Evolutionary conservation across 2,113 vertebrate species (phyloP), one percentile per base, ranked within the genome.

Genomic region (Spheniscus mendiculus): DNA sequence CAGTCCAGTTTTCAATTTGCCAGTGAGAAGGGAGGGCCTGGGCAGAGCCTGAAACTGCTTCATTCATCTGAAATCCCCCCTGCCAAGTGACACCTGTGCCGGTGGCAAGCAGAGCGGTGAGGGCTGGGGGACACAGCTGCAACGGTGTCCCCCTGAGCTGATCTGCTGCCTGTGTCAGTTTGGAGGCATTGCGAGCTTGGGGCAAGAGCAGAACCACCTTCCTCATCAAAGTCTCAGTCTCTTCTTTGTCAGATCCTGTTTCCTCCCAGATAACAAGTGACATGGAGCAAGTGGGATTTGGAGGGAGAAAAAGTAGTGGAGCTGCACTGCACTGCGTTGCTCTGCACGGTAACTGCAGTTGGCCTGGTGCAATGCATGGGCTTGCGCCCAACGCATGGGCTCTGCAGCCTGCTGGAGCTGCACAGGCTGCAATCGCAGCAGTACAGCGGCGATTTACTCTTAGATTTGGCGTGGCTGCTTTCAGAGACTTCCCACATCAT

Each of bases 141-240:
- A 40, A 12, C 5, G 2, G 58, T 69, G 58, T 72, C 70, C 29
- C 62, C 36, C 38, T 58, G 22, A 72, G 78, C 16, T 71, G 22
- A 25, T 74, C 42, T 55, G 47, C 29, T 66, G 42, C 34, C 55
- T 49, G 3, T 49, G 11, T 53, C 38, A 83, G 20, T 69, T 58
- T 53, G 38, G 58, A 87, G 21, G 21, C 9, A 0, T 53, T 67
- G 52, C n/a, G 52, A 87, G 19, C 7, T 42, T 0, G 0, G 14
- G 22, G 20, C 6, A 91, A 38, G 26, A 58, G 47, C 16, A 69
- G 15, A 95, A 17, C 21, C 36, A 44, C 10, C 45, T 69, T 49
- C 19, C 19, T 66, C 23, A 32, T 32, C 9, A 32, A 62, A 59
- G 27, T 65, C 34, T 83, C 12, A 20, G 20, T 6, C 3, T 61